Conservation (phyloP, 2,888 invertebrate genomes). For the Rotaria sp. region DNA sequence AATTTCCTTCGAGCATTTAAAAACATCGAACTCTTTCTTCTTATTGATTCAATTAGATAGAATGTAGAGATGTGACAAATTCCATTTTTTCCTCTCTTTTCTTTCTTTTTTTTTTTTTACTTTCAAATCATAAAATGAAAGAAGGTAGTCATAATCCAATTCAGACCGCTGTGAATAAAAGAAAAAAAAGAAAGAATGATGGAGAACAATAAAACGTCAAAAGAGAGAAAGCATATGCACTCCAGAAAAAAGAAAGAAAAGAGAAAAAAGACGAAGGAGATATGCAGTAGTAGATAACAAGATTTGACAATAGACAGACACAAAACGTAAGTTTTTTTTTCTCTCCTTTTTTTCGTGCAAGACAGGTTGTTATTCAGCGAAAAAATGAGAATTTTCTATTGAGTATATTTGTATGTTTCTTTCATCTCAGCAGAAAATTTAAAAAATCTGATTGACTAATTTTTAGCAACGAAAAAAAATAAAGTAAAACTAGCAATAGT, state of each 20-base stretch:
- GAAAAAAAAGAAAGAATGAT: not conserved
- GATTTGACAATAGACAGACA: not conserved
- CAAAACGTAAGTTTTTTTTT: not conserved
- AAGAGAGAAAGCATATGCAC: not conserved
- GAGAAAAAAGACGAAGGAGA: not conserved
- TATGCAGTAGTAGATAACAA: constrained; percentile 5
- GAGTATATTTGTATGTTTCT: not conserved
- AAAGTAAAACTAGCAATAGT: not conserved
- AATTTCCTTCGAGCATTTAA: constrained; percentile 9
- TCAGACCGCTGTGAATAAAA: not conserved
- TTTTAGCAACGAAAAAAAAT: not conserved
- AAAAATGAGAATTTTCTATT: not conserved
- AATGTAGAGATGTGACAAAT: not conserved
- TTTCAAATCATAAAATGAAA: not conserved
- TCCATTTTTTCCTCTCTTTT: not conserved
- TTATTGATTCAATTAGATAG: not conserved
- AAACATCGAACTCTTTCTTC: not conserved
- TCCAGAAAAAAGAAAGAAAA: not conserved
- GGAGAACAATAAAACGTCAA: constrained; percentile 1
- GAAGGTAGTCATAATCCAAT: not conserved
- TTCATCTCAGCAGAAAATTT: not conserved
- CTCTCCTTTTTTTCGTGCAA: not conserved
- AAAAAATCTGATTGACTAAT: not conserved
- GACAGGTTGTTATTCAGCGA: not conserved
- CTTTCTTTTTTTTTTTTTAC: not conserved